These are phyloP conservation scores for Cranoglanis bouderius DNA, from an alignment of 2,113 vertebrate species.

Conservation along the genomic window DNA sequence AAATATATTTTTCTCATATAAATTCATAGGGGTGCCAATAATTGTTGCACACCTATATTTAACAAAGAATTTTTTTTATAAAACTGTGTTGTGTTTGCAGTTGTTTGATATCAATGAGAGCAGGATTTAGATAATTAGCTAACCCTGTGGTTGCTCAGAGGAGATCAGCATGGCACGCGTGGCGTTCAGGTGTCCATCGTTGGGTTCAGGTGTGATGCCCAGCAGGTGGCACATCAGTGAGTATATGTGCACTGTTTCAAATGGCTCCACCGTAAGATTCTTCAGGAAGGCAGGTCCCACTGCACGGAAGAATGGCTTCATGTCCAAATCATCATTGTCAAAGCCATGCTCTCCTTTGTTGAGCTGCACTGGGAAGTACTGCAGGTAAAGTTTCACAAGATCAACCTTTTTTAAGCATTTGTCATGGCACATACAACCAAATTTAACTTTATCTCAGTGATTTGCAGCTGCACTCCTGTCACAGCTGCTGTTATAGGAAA, in stretches of 20 bases:
- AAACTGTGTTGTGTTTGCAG: no score
- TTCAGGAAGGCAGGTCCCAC: conserved; percentile 81
- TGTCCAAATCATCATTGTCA: conserved; percentile 80
- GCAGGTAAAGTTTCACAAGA: conserved; percentile 19
- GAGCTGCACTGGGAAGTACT: conserved; percentile 82
- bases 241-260: conserved; percentile 86
- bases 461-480: neutral
- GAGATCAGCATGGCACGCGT: conserved; percentile 70
- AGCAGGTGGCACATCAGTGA: conserved; percentile 86
- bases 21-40: no score
- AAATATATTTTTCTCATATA: no score
- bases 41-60: no score
- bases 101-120: no score
- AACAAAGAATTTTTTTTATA: no score
- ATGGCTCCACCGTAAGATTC: conserved; percentile 80
- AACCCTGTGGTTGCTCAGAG: conserved; percentile 38
- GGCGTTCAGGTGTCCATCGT: conserved; percentile 77
- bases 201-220: conserved; percentile 80
- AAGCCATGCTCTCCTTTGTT: conserved; percentile 88
- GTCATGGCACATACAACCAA: no score
- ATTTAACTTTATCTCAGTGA: neutral
- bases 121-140: conserved; percentile 40
- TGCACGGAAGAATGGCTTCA: conserved; percentile 91
- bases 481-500: neutral
- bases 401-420: neutral